Evolutionary conservation across 2,797 vertebrate species (phyloP).

Genomic region (Argya squamiceps): DNA sequence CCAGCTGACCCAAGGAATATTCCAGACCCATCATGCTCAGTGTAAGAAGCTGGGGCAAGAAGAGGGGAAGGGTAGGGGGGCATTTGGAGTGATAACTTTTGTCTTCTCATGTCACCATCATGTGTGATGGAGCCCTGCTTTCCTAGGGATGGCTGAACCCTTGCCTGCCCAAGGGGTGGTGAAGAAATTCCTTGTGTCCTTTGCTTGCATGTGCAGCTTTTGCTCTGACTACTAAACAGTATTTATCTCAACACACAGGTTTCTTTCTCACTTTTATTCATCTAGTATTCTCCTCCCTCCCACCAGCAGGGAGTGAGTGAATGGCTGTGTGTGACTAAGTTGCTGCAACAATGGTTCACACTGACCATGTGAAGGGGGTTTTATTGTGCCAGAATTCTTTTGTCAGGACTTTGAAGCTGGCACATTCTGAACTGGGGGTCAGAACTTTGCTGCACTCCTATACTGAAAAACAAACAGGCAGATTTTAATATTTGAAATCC

Average conservation of each 20-base stretch:
- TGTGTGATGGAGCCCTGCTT: not conserved
- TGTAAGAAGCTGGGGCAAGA: not conserved
- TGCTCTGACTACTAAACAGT: not conserved
- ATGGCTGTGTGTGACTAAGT: not conserved
- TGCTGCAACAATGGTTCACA: not conserved
- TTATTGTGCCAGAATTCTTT: not conserved
- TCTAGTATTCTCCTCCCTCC: not conserved
- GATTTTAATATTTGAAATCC: not conserved
- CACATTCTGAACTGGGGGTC: not conserved
- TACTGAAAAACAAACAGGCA: not conserved
- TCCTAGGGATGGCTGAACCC: not conserved
- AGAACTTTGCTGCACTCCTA: not conserved
- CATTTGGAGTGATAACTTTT: fast-evolving
- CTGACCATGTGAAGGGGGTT: not conserved
- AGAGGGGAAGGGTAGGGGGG: no score
- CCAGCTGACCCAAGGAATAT: not conserved
- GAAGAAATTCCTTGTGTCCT: not conserved
- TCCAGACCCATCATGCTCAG: no score
- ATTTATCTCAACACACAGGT: fast-evolving
- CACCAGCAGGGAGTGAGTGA: not conserved
- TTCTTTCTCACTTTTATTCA: not conserved
- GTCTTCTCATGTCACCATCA: fast-evolving
- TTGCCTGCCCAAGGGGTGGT: not conserved
- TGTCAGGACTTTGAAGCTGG: not conserved
- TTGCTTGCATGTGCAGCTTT: not conserved